Evolutionary conservation across 2,797 vertebrate genomes (phyloP).

Genomic region (Syndactyla subalaris): DNA sequence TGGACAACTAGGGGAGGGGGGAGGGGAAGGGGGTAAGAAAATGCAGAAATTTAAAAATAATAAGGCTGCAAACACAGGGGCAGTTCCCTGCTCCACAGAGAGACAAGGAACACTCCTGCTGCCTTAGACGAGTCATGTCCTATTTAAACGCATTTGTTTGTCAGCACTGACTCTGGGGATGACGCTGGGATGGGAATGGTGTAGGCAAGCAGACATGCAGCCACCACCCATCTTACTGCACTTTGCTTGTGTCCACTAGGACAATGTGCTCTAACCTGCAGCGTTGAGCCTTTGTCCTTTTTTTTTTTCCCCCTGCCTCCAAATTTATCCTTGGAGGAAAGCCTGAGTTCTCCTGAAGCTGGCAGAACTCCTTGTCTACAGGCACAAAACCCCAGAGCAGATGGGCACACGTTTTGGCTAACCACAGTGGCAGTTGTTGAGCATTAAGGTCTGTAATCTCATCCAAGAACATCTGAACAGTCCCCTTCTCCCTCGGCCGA

Average conservation of each 20-base stretch:
- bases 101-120: neutral
- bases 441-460: slow-evolving; percentile 27
- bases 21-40: neutral
- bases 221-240: neutral
- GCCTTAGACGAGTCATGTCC: neutral
- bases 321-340: slow-evolving; percentile 15
- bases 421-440: slow-evolving; percentile 34
- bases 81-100: neutral
- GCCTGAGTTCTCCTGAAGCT: neutral
- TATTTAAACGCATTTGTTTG: neutral
- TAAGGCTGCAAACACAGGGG: neutral
- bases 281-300: neutral
- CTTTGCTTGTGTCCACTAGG: neutral
- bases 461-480: neutral
- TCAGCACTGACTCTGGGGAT: neutral
- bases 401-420: slow-evolving; percentile 46
- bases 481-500: neutral
- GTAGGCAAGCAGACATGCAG: neutral
- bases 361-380: slow-evolving; percentile 2
- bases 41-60: neutral
- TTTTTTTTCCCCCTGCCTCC: neutral
- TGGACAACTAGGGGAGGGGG: neutral
- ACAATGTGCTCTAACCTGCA: neutral
- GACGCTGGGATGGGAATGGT: neutral
- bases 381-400: slow-evolving; percentile 53